Conservation (phyloP, 2,113 vertebrate species). For the Pitta sordida region DNA sequence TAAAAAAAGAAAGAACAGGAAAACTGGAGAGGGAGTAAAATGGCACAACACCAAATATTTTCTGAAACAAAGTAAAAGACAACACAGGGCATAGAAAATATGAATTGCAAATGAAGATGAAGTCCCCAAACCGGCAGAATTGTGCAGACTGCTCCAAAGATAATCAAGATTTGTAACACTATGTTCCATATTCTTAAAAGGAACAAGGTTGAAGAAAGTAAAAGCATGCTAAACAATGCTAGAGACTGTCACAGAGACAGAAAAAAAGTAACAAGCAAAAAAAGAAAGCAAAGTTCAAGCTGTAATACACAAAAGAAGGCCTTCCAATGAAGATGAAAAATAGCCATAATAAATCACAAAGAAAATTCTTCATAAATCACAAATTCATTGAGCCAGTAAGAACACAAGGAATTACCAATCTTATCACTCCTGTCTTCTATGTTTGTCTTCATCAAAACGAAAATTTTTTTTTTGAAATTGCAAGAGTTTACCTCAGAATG, state of each 20-base stretch:
- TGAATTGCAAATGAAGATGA: neutral
- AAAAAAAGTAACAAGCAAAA: neutral
- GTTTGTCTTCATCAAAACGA: neutral
- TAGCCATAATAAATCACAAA: neutral
- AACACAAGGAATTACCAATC: neutral
- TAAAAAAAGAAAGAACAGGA: neutral
- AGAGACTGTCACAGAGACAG: neutral
- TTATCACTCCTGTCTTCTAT: neutral
- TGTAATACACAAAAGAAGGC: neutral
- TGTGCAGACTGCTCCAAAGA: neutral
- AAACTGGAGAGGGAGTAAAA: neutral
- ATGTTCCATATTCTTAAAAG: neutral
- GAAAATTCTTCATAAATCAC: neutral
- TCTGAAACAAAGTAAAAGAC: neutral
- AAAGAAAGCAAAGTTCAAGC: neutral
- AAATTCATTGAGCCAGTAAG: neutral
- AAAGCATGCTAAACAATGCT: neutral
- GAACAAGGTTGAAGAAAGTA: neutral
- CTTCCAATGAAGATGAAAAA: neutral
- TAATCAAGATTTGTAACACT: neutral
- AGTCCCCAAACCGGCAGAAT: neutral
- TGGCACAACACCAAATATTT: neutral
- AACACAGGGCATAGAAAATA: neutral
- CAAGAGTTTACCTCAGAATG: neutral
- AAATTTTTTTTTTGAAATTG: neutral